Base-by-base conservation (phyloP, 2,888 invertebrate species). In the Colostygia pectinataria region DNA sequence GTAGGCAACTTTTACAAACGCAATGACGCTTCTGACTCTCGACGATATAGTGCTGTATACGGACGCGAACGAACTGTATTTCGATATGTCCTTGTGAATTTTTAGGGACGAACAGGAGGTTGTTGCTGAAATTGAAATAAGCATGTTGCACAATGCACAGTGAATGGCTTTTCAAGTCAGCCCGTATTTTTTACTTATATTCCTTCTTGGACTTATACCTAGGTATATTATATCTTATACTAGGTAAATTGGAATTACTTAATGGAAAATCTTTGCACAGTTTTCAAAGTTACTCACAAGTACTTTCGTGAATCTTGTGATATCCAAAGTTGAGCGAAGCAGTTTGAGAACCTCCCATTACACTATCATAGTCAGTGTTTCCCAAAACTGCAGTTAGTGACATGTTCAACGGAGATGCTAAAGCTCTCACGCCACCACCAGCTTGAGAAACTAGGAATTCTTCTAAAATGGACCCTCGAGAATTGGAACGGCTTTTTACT, bases 1-100 rank as follows among this genome's bases (percentile, higher is more conserved):
- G 74, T 94, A 95, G 0, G 95, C 94, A 3, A 95, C 91, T 80
- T 95, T 95, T 23, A 93, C 92, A 75, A 95, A 95, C 4, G 92
- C 92, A 51, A 93, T 92, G 8, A 95, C 92, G 67, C 93, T 93
- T 42, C 79, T 85, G 2, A 93, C 92, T 55, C 88, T 80, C 27
- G 92, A 92, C 0, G 93, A 91, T 52, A 93, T 83, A 4, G 78
- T 82, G 38, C 87, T 89, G 66, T 93, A 93, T 3, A 91, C 85
- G 4, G 83, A 60, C 31, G 73, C 71, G 54, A 84, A 85, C 0
- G 82, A 55, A 55, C 77, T 77, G 50, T 78, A 82, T 53, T 79
- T 83, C 5, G 79, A 76, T 51, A 90, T 77, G 43, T 90, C 90
- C 72, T 83, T 85, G 55, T 90, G 87, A 42, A 91, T 85, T 67